Conservation (phyloP, 2,888 invertebrate species). For the Philonicus albiceps region DNA sequence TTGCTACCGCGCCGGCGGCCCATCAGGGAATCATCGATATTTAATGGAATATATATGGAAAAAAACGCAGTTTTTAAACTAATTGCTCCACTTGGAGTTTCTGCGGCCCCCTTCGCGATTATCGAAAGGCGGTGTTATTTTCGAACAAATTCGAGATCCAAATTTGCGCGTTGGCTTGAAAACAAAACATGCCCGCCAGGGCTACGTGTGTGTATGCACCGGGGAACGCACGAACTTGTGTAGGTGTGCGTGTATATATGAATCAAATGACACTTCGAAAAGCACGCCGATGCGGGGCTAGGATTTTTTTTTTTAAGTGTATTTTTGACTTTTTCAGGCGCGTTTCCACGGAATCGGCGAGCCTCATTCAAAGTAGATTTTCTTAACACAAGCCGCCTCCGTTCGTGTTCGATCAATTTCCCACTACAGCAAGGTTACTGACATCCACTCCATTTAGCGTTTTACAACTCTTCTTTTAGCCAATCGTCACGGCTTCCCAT, state of each 20-base stretch:
- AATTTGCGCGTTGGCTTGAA: conserved; percentile 20
- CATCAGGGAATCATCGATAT: not conserved
- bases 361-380: not conserved
- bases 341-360: not conserved
- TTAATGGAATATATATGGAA: not conserved
- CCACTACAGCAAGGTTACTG: not conserved
- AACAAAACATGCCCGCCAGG: not conserved
- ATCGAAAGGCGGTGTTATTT: not conserved
- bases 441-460: not conserved
- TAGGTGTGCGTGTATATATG: not conserved
- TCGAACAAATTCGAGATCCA: not conserved
- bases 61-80: not conserved
- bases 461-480: not conserved
- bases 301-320: not conserved
- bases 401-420: not conserved
- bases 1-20: too few species aligned
- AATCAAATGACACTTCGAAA: conserved; percentile 34
- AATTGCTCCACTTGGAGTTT: not conserved
- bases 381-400: not conserved
- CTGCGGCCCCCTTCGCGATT: not conserved
- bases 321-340: conserved; percentile 6
- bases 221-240: not conserved
- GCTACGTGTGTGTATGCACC: not conserved
- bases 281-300: conserved; percentile 24
- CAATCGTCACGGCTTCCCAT: not conserved